Evolutionary conservation across 2,888 invertebrate species (phyloP).

Genomic region (Clusia tigrina): DNA sequence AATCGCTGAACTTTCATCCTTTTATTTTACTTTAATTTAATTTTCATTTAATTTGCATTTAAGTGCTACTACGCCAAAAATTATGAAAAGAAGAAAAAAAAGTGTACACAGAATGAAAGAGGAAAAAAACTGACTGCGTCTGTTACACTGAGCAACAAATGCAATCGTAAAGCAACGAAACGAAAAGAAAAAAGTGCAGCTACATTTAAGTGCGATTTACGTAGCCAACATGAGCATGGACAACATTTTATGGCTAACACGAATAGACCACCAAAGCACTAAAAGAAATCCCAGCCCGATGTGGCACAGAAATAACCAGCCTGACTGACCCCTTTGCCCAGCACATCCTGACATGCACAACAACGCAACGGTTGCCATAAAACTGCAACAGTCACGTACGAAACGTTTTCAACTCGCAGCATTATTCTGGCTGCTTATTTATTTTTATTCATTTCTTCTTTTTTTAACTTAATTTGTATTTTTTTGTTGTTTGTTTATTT

Average conservation of each 20-base stretch:
- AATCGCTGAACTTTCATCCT: too few relatives aligned
- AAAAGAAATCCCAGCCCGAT: neutral
- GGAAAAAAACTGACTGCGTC: neutral
- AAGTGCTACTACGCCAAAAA: too few relatives aligned
- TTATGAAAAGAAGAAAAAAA: neutral
- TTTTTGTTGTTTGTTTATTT: too few relatives aligned
- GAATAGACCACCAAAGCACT: conserved; percentile 5
- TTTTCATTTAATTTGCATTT: too few relatives aligned
- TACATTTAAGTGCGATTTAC: conserved; percentile 7
- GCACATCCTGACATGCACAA: neutral
- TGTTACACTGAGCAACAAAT: too few relatives aligned
- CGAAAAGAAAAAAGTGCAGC: neutral
- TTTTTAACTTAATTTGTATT: too few relatives aligned
- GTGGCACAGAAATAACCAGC: neutral
- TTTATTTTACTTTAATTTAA: too few relatives aligned
- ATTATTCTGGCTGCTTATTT: too few relatives aligned
- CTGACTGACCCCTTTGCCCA: neutral
- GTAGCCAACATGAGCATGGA: conserved; percentile 8
- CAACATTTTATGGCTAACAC: conserved; percentile 2
- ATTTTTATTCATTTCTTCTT: too few relatives aligned
- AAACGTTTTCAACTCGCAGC: neutral
- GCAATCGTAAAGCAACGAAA: too few relatives aligned
- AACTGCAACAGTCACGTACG: neutral
- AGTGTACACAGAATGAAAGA: conserved; percentile 1
- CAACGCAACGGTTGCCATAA: neutral